Evolutionary conservation across 2,797 vertebrate species (phyloP), one percentile per base, ranked within the genome.

Genomic region (Darevskia nairensis): DNA sequence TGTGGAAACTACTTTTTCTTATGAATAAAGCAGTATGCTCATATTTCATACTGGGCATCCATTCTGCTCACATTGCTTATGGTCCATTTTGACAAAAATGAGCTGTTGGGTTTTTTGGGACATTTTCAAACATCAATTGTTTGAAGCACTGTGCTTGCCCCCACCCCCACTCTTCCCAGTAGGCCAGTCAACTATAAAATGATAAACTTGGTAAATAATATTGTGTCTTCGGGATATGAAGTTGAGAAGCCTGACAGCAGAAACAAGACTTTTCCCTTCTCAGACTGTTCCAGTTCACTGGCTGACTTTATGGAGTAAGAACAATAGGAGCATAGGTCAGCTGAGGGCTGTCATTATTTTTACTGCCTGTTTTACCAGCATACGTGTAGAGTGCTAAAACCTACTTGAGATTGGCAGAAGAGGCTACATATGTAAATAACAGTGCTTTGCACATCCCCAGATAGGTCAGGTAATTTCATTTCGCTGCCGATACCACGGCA

Each of bases 171-270:
- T 25, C 64, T 89, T 50, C 78, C 39, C 86, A 91, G 68, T 2
- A 39, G 39, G 66, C 44, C 86, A 84, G 79, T 86, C 89, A 90
- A 89, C 89, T 90, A 84, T 86, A 66, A 93, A 92, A 94, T 50
- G 41, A 78, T 90, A 88, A 95, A 13, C 90, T 86, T 85, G 85
- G 93, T 94, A 95, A 95, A 95, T 89, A 86, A 94, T 89, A 86
- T 46, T 3, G 23, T 77, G 81, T 92, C 86, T 94, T 79, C 61
- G 32, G 86, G 78, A 82, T 78, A 88, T 92, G 74, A 89, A 44
- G 80, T 83, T 88, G 89, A 93, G 94, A 94, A 92, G n/a, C 80
- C 85, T 96, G 95, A 94, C 95, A 95, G 91, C 64, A 90, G 87
- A 95, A 93, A 91, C 85, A 90, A 91, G 89, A 79, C 89, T 90